Evolutionary conservation across 1,140 invertebrate species (phyloP), one percentile per base, ranked within the genome.

Genomic region (Drosophila ficusphila): DNA sequence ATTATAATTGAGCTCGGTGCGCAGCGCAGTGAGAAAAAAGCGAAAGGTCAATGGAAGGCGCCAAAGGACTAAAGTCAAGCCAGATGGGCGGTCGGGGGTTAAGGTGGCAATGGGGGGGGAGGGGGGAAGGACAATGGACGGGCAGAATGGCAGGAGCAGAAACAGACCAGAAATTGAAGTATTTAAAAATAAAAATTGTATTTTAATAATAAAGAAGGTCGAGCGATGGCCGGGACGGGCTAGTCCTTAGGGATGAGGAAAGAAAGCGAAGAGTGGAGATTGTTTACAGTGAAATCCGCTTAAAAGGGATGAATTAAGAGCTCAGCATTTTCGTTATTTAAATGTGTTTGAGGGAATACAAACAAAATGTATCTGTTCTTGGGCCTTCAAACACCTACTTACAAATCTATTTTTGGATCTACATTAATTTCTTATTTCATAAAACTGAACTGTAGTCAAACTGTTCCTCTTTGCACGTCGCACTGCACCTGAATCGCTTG

Each of bases 1-100:
- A 77, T 86, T 86, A 88, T 82, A 88, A 82, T 88, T 86, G 68
- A 88, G 49, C 70, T 64, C 42, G 56, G 71, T 54, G 76, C 53
- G 54, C 57, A 58, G 46, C 23, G 36, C 57, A 62, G 39, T 16
- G n/a, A 48, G 34, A 31, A 38, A 46, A 47, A 47, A 38, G 57
- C 46, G 48, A 74, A 74, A 74, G 49, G 46, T 53, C 49, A 69
- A 62, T 70, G 62, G 58, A 79, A 60, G 62, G 69, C 56, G 69
- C 61, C 49, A 76, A 69, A 68, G 53, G 51, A 51, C 41, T 64
- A 75, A 72, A 81, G 57, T 57, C 67, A 67, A 34, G 19, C 34
- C 61, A 52, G 36, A 51, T 33, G 46, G 36, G 31, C 27, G 16
- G 12, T n/a, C 54, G 11, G 11, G 36, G 25, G 39, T 25, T 19